Percentiles rank a stretch among this genome's conserved stretches.
These are phyloP conservation scores for Astropecten irregularis DNA, from an alignment of 53 echinoderm and acorn worm genomes.

Conservation along the genomic window DNA sequence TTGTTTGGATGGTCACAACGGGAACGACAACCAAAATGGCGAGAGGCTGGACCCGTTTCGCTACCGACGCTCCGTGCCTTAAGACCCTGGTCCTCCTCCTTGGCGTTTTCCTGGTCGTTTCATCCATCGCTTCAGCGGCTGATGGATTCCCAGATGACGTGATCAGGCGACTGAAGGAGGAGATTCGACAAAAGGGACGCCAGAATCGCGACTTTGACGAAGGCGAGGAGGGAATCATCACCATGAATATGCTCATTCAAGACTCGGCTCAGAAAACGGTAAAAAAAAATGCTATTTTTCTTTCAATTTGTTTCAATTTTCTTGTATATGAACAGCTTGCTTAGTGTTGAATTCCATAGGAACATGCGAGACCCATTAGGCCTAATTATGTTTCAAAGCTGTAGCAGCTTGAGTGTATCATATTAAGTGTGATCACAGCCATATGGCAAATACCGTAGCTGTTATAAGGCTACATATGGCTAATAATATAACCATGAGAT, in stretches of 20 bases:
- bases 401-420: too few relatives aligned
- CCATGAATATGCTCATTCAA: slow-evolving; percentile 10
- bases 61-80: slow-evolving; percentile 23
- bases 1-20: too few relatives aligned
- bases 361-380: too few relatives aligned
- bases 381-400: too few relatives aligned
- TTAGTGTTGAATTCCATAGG: too few relatives aligned
- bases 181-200: neutral
- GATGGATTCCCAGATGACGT: neutral
- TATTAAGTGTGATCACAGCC: too few relatives aligned
- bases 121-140: neutral
- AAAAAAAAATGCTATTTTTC: neutral
- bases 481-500: too few relatives aligned
- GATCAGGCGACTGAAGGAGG: slow-evolving; percentile 5
- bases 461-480: too few relatives aligned
- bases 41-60: neutral
- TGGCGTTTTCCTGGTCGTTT: too few relatives aligned
- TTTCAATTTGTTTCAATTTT: neutral
- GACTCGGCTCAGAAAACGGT: neutral
- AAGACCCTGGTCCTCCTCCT: slow-evolving; percentile 15
- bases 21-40: too few relatives aligned
- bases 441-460: too few relatives aligned
- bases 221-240: slow-evolving; percentile 24
- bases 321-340: too few relatives aligned
- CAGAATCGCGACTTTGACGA: slow-evolving; percentile 8